Conservation (phyloP, 2,888 invertebrate genomes). For the Bellardia pandia region DNA sequence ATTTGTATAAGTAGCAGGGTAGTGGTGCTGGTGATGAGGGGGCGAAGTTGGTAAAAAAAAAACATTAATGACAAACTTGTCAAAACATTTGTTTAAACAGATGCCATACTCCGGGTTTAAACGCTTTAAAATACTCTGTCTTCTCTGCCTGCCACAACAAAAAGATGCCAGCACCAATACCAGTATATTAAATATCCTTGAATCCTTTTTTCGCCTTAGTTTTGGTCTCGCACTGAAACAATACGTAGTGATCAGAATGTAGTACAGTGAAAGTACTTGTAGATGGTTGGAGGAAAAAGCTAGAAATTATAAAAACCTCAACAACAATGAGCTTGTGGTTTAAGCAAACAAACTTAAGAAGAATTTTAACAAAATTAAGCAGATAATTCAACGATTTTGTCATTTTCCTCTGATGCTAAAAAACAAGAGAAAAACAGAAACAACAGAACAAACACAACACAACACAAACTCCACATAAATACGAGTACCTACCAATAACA, state of each 20-base stretch:
- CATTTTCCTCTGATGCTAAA: constrained; percentile 38
- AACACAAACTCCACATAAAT: background rate
- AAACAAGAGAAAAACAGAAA: constrained; percentile 27
- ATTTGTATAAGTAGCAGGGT: background rate
- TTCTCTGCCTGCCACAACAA: background rate
- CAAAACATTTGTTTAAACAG: constrained; percentile 60
- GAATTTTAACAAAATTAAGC: constrained; percentile 61
- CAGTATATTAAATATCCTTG: constrained; percentile 33
- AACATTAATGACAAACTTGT: constrained; percentile 42
- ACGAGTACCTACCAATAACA: background rate
- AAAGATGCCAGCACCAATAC: background rate
- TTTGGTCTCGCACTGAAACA: background rate
- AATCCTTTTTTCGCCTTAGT: constrained; percentile 30
- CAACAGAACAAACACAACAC: background rate
- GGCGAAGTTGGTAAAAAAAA: background rate
- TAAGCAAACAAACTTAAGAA: constrained; percentile 50
- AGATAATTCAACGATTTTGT: constrained; percentile 64
- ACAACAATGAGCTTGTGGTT: constrained; percentile 53
- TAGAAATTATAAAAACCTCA: constrained; percentile 16
- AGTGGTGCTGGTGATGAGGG: background rate
- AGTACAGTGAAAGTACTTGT: background rate
- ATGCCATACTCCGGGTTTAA: constrained; percentile 30
- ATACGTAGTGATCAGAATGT: background rate
- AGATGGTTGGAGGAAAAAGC: background rate
- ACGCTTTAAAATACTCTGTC: constrained; percentile 29